Evolutionary conservation across 2,113 vertebrate species (phyloP).

Genomic region (Procavia capensis): DNA sequence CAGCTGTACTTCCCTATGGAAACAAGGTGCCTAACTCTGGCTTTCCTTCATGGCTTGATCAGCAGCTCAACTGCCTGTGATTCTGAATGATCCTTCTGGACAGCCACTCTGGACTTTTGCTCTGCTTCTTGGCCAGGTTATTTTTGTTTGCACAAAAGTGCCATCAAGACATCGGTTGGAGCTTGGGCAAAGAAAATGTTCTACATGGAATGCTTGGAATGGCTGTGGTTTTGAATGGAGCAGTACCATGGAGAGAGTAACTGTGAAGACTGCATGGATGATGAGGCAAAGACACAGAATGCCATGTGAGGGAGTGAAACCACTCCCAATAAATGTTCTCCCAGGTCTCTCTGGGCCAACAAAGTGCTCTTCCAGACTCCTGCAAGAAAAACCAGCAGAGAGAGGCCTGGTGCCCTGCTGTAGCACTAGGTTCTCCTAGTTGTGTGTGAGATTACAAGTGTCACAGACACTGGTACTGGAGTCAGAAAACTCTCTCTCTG

Average conservation of each 20-base stretch:
- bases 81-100: background rate
- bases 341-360: background rate
- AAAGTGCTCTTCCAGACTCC: background rate
- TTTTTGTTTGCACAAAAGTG: background rate
- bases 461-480: rapidly evolving
- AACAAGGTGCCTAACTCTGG: rapidly evolving
- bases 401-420: background rate
- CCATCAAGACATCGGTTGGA: background rate
- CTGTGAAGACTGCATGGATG: rapidly evolving
- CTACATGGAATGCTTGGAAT: background rate
- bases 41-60: background rate
- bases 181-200: background rate
- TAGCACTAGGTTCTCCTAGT: rapidly evolving
- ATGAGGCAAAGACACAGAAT: background rate
- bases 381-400: background rate
- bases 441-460: rapidly evolving
- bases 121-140: background rate
- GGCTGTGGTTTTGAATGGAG: background rate
- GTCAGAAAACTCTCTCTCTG: rapidly evolving
- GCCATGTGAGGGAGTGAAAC: rapidly evolving
- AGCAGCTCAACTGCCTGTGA: background rate
- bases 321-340: background rate
- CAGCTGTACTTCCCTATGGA: background rate
- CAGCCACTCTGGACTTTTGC: rapidly evolving
- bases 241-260: rapidly evolving